Conservation (phyloP, 2,797 vertebrate species). For the Anolis apletophallus region DNA sequence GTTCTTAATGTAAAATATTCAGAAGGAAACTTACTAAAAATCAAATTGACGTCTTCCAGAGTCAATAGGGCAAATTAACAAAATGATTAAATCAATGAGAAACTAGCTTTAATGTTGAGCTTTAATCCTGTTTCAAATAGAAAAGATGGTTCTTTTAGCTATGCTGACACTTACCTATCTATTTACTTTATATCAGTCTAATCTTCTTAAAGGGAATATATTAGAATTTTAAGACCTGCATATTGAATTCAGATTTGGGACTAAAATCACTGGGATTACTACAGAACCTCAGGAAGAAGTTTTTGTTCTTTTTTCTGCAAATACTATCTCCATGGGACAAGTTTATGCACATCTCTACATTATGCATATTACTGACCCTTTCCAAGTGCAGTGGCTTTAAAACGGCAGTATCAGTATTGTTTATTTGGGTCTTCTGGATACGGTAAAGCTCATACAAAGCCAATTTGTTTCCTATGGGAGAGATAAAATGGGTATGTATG, state of each 20-base stretch:
- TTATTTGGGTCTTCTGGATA: neutral
- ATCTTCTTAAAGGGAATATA: neutral
- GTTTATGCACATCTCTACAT: too few relatives aligned
- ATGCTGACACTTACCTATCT: neutral
- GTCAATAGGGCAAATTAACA: neutral
- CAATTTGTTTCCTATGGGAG: too few relatives aligned
- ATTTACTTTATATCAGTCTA: neutral
- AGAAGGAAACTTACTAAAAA: slow-evolving; percentile 1
- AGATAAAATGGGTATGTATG: too few relatives aligned
- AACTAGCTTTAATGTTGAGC: neutral
- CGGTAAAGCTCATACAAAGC: neutral
- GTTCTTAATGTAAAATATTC: slow-evolving; percentile 9
- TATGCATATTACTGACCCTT: neutral
- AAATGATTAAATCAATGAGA: slow-evolving; percentile 2
- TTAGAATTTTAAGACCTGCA: neutral
- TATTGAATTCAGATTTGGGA: neutral
- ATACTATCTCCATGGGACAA: neutral
- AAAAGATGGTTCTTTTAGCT: neutral
- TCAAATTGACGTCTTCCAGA: neutral
- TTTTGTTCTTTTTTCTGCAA: neutral
- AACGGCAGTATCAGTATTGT: neutral
- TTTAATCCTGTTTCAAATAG: slow-evolving; percentile 2
- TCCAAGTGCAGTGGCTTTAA: neutral
- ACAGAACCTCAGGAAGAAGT: too few relatives aligned
- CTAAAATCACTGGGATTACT: neutral